These are phyloP conservation scores for Lycaon pictus DNA, from an alignment of 2,113 vertebrate species.

Conservation along the genomic window DNA sequence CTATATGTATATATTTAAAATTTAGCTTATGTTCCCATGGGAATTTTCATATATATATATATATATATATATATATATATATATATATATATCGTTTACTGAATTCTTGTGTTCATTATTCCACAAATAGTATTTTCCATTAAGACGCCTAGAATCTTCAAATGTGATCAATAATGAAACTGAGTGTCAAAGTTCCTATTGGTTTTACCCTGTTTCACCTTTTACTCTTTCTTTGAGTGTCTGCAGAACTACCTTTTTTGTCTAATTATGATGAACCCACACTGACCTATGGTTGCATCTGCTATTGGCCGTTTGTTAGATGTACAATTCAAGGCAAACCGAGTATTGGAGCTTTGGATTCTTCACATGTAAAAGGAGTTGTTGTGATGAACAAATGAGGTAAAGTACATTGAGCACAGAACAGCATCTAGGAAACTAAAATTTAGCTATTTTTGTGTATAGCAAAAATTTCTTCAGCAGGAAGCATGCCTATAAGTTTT, in stretches of 20 bases:
- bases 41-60: background rate
- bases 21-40: background rate
- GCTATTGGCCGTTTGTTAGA: too few relatives aligned
- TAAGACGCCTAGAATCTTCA: background rate
- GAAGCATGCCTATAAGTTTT: background rate
- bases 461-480: constrained; percentile 6
- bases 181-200: background rate
- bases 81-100: background rate
- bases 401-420: background rate
- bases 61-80: background rate
- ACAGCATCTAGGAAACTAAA: background rate
- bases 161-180: background rate
- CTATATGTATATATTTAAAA: background rate
- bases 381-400: background rate
- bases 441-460: background rate
- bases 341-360: background rate
- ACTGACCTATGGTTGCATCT: background rate
- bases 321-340: background rate
- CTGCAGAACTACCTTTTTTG: background rate
- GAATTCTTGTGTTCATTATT: background rate
- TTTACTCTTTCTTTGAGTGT: background rate
- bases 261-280: background rate
- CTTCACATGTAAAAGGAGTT: background rate
- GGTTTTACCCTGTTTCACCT: background rate
- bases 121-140: background rate